Percentiles rank a stretch among this genome's conserved stretches.
These are phyloP conservation scores for Protula sp. DNA, from an alignment of 2,888 invertebrate genomes.

Conservation along the genomic window DNA sequence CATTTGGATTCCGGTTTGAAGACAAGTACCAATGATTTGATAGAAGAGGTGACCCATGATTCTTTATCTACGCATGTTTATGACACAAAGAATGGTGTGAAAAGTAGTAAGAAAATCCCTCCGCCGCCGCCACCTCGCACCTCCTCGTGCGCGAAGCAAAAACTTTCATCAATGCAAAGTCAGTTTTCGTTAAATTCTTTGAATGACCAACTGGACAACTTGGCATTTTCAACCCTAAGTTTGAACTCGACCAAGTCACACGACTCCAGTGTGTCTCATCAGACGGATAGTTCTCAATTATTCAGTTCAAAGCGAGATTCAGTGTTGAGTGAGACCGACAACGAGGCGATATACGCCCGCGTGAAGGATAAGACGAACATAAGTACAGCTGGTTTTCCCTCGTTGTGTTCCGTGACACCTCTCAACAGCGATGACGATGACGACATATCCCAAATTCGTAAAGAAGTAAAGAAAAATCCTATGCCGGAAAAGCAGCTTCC, in stretches of 20 bases:
- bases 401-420: slow-evolving; percentile 31
- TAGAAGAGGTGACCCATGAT: background rate
- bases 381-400: slow-evolving; percentile 36
- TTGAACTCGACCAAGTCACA: background rate
- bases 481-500: too few relatives aligned
- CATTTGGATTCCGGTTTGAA: slow-evolving; percentile 75
- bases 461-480: too few relatives aligned
- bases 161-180: background rate
- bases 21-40: background rate
- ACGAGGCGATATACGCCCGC: slow-evolving; percentile 38
- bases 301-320: background rate
- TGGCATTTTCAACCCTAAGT: background rate
- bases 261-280: background rate
- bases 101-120: background rate
- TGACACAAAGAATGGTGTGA: background rate
- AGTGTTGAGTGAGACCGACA: slow-evolving; percentile 35
- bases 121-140: background rate
- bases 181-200: too few relatives aligned
- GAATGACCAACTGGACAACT: background rate
- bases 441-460: slow-evolving; percentile 2
- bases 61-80: too few relatives aligned
- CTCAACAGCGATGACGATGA: slow-evolving; percentile 30
- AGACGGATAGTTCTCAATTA: background rate
- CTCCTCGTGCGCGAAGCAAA: background rate
- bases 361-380: slow-evolving; percentile 39